Percentiles rank a stretch among this genome's conserved stretches.
Conservation (phyloP, 2,888 invertebrate species). For the Apotomis betuletana region DNA sequence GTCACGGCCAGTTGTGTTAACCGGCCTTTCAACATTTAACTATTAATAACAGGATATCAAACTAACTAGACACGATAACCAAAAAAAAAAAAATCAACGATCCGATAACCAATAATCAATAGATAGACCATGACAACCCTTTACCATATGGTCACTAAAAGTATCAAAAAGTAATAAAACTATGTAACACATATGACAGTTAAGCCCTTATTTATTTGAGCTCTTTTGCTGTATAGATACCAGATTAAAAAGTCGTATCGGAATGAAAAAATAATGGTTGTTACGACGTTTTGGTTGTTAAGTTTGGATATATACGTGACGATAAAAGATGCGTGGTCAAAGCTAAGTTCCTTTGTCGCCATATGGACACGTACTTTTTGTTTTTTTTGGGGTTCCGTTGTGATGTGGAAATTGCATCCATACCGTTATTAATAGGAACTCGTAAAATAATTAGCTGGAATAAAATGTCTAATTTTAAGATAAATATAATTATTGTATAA, state of each 20-base stretch:
- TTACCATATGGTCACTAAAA: constrained; percentile 29
- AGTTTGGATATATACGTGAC: constrained; percentile 14
- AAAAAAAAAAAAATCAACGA: constrained; percentile 28
- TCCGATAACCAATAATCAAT: constrained; percentile 38
- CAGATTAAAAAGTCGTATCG: background rate
- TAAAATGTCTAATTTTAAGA: too few species aligned
- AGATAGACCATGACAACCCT: constrained; percentile 37
- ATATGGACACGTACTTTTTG: constrained; percentile 28
- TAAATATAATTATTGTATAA: too few species aligned
- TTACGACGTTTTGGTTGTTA: constrained; percentile 1
- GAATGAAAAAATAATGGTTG: background rate
- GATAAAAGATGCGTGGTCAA: constrained; percentile 22
- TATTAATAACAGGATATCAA: constrained; percentile 24
- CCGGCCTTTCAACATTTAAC: background rate
- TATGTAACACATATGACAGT: background rate
- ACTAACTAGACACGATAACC: constrained; percentile 4
- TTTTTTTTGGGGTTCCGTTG: constrained; percentile 8
- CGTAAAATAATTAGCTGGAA: too few species aligned
- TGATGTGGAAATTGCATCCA: too few species aligned
- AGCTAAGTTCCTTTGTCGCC: constrained; percentile 19
- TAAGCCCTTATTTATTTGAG: background rate
- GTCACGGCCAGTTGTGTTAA: background rate
- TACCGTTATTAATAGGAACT: too few species aligned
- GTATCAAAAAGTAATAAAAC: background rate
- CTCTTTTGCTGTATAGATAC: background rate